phyloP scores from a whole-genome alignment of 2,113 vertebrate genomes.

The Vulpes ferrilata region DNA sequence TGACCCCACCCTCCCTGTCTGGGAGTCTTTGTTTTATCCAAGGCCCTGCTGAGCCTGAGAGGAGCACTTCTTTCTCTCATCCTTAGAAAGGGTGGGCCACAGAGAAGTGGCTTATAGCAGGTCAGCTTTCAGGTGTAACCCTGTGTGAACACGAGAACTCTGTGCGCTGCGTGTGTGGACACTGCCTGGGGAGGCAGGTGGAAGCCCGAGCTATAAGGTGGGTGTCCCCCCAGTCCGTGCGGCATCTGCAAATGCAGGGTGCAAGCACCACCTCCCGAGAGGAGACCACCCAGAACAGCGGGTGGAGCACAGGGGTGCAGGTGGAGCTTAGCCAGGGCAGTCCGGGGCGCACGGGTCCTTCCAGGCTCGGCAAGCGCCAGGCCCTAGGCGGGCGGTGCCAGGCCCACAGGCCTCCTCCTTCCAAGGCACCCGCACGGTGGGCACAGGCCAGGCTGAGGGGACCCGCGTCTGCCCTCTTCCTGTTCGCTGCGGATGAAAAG shows the following conservation, averaged over 20 bases:
- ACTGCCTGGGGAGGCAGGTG: not conserved
- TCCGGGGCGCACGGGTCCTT: rapidly evolving
- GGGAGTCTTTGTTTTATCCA: not conserved
- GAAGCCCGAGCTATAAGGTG: too few relatives aligned
- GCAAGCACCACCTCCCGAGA: not conserved
- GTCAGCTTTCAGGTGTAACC: not conserved
- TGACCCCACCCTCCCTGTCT: not conserved
- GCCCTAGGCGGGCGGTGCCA: rapidly evolving
- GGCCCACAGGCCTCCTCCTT: not conserved
- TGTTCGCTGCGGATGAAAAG: not conserved
- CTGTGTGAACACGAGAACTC: not conserved
- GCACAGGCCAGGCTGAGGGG: not conserved
- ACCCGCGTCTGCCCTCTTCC: too few relatives aligned
- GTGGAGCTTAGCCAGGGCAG: too few relatives aligned
- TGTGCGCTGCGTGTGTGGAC: too few relatives aligned
- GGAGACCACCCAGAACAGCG: rapidly evolving
- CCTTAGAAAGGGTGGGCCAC: not conserved
- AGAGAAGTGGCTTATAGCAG: not conserved
- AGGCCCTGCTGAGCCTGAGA: not conserved
- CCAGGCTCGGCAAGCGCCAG: rapidly evolving
- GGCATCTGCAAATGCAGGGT: rapidly evolving
- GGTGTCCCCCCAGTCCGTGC: rapidly evolving
- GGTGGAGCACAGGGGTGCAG: too few relatives aligned
- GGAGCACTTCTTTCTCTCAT: not conserved
- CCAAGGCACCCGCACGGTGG: too few relatives aligned